Evolutionary conservation across 2,113 vertebrate species (phyloP).

Genomic region (Naja naja): DNA sequence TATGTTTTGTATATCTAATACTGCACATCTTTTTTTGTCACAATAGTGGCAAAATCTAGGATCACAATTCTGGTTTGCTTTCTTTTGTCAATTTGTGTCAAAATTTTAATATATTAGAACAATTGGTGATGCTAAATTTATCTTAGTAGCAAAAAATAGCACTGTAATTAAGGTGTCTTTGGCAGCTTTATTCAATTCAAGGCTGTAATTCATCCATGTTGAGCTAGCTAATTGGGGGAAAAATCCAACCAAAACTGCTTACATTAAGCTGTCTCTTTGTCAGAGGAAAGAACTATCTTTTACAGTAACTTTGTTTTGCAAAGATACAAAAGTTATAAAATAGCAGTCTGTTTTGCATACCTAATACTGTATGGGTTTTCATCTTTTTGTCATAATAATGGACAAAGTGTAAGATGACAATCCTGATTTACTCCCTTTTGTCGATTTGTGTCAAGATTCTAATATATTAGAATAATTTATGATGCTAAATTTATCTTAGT

Average conservation of each 20-base stretch:
- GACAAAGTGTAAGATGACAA: not conserved
- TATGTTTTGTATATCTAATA: not conserved
- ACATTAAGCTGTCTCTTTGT: not conserved
- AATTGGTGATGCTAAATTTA: constrained; percentile 33
- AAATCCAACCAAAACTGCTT: not conserved
- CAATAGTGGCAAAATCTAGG: constrained; percentile 6
- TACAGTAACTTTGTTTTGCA: not conserved
- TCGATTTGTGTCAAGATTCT: constrained; percentile 14
- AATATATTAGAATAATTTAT: constrained; percentile 19
- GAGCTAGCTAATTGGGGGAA: not conserved
- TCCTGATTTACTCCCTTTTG: constrained; percentile 27
- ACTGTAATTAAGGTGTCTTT: constrained; percentile 29
- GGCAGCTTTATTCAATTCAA: constrained; percentile 17
- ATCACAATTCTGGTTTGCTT: not conserved
- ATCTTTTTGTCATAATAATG: constrained; percentile 9
- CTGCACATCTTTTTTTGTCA: not conserved
- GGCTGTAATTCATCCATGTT: constrained; percentile 8
- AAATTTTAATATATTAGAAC: not conserved
- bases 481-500: constrained; percentile 25
- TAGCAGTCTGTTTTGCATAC: not conserved
- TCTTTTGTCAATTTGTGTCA: constrained; percentile 26
- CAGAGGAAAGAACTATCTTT: not conserved
- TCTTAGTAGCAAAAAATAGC: not conserved
- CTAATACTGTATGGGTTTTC: not conserved
- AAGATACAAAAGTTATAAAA: not conserved